A percentile compares a stretch with the other conserved stretches of the same genome.
phyloP scores from a whole-genome alignment of 2,113 vertebrate species.

The Ceuthmochares aereus region DNA sequence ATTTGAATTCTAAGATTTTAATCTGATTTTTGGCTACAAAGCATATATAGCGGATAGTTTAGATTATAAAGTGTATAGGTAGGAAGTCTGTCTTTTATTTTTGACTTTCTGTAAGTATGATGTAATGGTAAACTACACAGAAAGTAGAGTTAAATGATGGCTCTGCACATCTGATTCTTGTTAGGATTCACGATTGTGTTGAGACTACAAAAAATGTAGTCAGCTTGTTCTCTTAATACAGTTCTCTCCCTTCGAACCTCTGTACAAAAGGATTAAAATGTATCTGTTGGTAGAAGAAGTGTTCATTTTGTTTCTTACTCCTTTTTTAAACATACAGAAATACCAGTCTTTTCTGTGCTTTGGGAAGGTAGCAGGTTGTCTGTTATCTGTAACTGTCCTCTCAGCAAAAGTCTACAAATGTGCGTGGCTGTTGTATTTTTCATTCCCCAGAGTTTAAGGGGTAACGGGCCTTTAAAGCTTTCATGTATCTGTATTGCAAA shows the following conservation, averaged over 20 bases:
- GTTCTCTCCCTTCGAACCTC: not conserved
- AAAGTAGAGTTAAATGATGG: constrained; percentile 35
- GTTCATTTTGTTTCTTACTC: not conserved
- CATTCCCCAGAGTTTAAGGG: not conserved
- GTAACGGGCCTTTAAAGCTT: not conserved
- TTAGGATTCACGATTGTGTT: constrained; percentile 25
- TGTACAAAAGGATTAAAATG: not conserved
- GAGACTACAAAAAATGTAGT: constrained; percentile 40
- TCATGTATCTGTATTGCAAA: not conserved
- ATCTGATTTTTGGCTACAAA: not conserved
- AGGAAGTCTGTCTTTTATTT: not conserved
- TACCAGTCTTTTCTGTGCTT: rapidly evolving
- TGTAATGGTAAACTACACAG: constrained; percentile 6
- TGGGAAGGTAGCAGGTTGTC: not conserved
- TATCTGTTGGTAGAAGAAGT: not conserved
- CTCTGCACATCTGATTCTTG: constrained; percentile 49
- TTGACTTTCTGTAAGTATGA: not conserved
- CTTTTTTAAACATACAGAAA: not conserved
- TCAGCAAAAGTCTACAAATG: not conserved
- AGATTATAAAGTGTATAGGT: not conserved
- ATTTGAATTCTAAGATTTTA: not conserved
- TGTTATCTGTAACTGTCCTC: not conserved
- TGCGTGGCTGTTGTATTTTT: not conserved
- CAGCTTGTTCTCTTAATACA: not conserved
- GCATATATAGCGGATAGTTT: not conserved